Conservation (phyloP, 2,888 invertebrate genomes). For the Stenurella melanura region DNA sequence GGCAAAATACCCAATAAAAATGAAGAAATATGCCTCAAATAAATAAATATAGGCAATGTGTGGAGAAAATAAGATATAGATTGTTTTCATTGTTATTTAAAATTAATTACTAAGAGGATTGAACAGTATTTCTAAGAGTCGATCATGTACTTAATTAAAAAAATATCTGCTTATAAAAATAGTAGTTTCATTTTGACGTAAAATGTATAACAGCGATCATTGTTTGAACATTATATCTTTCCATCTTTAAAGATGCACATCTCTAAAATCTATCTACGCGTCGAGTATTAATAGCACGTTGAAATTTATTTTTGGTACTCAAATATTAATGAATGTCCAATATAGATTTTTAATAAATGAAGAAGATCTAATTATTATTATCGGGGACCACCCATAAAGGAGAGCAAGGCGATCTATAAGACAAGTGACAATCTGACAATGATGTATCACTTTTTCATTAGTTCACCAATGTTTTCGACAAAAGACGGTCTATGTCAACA, state of each 20-base stretch:
- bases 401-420: slow-evolving; percentile 17
- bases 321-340: slow-evolving; percentile 7
- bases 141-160: no score
- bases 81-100: no score
- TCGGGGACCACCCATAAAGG: slow-evolving; percentile 17
- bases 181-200: no score
- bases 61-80: no score
- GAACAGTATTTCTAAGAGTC: no score
- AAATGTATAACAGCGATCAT: background rate
- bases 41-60: no score
- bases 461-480: slow-evolving; percentile 58
- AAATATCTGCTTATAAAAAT: no score
- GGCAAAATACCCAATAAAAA: no score
- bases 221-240: background rate
- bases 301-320: slow-evolving; percentile 18
- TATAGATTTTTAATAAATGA: slow-evolving; percentile 11
- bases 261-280: background rate
- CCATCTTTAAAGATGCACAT: background rate
- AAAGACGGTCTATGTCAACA: slow-evolving; percentile 58
- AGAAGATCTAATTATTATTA: slow-evolving; percentile 31
- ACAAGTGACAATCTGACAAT: slow-evolving; percentile 53
- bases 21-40: no score
- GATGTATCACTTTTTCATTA: slow-evolving; percentile 60
- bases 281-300: background rate
- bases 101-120: no score